A percentile compares a stretch with the other conserved stretches of the same genome.
Conservation (phyloP, 2,797 vertebrate species). For the Darevskia mixta region DNA sequence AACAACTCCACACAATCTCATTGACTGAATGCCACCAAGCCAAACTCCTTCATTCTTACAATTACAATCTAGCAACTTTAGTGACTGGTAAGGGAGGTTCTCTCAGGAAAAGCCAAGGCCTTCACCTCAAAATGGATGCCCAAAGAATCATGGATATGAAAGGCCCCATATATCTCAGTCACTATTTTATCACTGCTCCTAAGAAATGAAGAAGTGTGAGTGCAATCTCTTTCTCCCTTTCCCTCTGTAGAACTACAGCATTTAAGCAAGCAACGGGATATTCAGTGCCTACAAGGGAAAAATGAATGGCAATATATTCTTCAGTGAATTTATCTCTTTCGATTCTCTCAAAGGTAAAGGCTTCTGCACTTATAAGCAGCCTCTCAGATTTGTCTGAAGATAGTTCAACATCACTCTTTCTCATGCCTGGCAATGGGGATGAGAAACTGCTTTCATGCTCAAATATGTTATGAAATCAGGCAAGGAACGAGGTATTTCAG, state of each 20-base stretch:
- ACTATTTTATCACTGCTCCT: background rate
- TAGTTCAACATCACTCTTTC: background rate
- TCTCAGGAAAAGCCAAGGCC: background rate
- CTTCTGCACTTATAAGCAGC: conserved; percentile 6
- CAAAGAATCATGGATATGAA: background rate
- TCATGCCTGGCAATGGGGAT: background rate
- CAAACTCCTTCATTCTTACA: background rate
- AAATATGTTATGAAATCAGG: background rate
- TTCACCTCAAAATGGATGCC: background rate
- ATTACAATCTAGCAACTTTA: background rate
- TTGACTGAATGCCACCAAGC: background rate
- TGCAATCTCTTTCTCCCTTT: background rate
- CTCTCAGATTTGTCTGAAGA: background rate
- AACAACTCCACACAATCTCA: background rate
- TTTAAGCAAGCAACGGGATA: background rate
- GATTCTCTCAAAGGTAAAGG: background rate
- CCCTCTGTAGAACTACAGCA: too few relatives aligned
- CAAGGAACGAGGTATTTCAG: background rate
- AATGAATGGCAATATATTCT: background rate
- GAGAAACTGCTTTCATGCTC: conserved; percentile 3
- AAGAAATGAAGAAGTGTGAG: background rate
- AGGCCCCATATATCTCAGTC: background rate
- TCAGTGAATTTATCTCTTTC: background rate
- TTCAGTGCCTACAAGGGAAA: background rate
- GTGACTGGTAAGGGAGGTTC: background rate